phyloP scores from a whole-genome alignment of 2,888 invertebrate species.

The Syrista parreyssii region DNA sequence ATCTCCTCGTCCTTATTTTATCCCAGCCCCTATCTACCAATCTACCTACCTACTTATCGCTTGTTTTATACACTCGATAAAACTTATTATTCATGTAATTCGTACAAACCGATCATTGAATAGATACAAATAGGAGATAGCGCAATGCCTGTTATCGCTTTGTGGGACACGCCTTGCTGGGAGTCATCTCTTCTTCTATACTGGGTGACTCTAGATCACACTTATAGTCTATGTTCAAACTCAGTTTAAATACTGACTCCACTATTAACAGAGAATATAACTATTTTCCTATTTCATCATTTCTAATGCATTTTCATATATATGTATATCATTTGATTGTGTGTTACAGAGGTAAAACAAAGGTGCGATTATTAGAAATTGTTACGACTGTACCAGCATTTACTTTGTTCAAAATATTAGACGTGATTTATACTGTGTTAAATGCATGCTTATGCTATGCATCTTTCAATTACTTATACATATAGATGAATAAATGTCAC shows the following conservation, averaged over 20 bases:
- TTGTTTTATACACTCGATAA: slow-evolving; percentile 16
- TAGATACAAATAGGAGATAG: slow-evolving; percentile 37
- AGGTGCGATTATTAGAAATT: background rate
- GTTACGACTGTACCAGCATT: background rate
- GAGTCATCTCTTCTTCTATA: slow-evolving; percentile 15
- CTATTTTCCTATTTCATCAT: background rate
- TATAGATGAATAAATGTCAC: background rate
- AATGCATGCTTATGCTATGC: too few species aligned
- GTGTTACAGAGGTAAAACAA: background rate
- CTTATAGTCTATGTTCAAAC: background rate
- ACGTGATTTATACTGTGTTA: background rate
- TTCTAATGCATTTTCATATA: background rate
- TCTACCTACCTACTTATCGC: slow-evolving; percentile 12
- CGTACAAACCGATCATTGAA: slow-evolving; percentile 35
- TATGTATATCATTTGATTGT: background rate
- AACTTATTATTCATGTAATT: slow-evolving; percentile 35
- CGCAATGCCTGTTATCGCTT: slow-evolving; percentile 24
- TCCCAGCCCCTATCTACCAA: background rate
- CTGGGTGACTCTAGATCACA: slow-evolving; percentile 15
- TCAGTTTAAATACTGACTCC: background rate
- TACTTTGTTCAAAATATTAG: background rate
- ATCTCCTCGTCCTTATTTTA: background rate
- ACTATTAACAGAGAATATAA: background rate
- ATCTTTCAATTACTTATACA: background rate
- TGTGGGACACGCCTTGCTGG: slow-evolving; percentile 8